A percentile compares a stretch with the other conserved stretches of the same genome.
These are phyloP conservation scores for Stramonita haemastoma DNA, from an alignment of 2,888 invertebrate species.

Conservation along the genomic window DNA sequence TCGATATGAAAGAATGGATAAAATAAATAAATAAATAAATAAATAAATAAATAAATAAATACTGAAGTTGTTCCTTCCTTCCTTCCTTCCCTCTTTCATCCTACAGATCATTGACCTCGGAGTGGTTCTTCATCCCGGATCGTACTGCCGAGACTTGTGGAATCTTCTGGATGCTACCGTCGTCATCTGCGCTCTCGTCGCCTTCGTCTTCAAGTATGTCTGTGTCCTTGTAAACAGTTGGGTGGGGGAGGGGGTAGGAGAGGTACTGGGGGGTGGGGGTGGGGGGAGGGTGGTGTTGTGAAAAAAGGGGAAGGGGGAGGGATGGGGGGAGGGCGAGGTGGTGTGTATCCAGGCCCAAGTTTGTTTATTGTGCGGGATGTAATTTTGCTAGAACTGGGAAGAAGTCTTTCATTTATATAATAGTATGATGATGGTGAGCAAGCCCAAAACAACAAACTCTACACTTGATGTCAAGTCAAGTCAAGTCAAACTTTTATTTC, in stretches of 20 bases:
- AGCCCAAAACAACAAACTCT: no score
- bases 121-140: constrained; percentile 96
- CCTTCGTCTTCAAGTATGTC: constrained; percentile 90
- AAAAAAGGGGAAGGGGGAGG: not conserved
- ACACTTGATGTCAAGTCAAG: no score
- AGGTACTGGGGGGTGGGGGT: not conserved
- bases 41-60: no score
- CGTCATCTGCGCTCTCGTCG: constrained; percentile 98
- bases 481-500: no score
- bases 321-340: not conserved
- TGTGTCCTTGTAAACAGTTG: not conserved
- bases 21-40: no score
- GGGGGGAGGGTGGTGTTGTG: not conserved
- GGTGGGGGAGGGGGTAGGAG: not conserved
- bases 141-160: constrained; percentile 98
- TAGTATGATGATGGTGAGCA: no score
- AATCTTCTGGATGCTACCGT: constrained; percentile 99
- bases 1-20: no score
- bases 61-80: no score
- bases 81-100: no score
- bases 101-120: constrained; percentile 85
- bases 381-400: no score
- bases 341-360: not conserved
- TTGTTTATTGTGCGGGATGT: no score
- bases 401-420: no score